Evolutionary conservation across 2,113 vertebrate species (phyloP), one percentile per base, ranked within the genome.

Genomic region (Notiomystis cincta): DNA sequence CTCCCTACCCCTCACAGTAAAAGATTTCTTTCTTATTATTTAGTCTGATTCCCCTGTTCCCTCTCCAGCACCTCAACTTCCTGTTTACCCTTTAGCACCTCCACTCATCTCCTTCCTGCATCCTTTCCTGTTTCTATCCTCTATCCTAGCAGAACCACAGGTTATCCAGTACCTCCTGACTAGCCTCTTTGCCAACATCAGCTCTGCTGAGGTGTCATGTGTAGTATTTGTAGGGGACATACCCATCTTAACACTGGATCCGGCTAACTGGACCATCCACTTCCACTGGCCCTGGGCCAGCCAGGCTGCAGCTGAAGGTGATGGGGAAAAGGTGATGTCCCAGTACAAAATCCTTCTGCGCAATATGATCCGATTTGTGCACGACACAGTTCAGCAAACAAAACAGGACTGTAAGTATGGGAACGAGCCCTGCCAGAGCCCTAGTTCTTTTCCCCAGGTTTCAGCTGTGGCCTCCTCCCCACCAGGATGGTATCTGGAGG

Each of bases 281-380:
- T 90, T 82, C 70, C 16, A 58, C 48, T 62, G 65, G 93, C 71
- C 91, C 20, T 96, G 94, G 96, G 79, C 16, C 38, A 50, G 8
- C 37, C 65, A 76, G 57, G 93, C 89, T 10, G 6, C 38, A 47
- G 9, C 23, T 0, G 56, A 96, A n/a, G 82, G 57, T 3, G 91
- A 95, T 0, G 1, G 0, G 2, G 15, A 10, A 65, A 82, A 85
- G 25, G 3, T 96, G 1, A 37, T 10, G 57, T 58, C 82, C 37
- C 24, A 88, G 3, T 35, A 13, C 11, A 85, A 92, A 50, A 14
- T 71, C 0, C 7, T 0, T 22, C 53, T 96, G 37, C 79, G 82
- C 57, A 96, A 67, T 31, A 7, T 90, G 13, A 30, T 95, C 58
- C 91, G 37, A 67, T 96, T 71, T 0, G 13, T 80, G 19, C 82